Conservation (phyloP, 2,888 invertebrate species). For the Branchellion lobata region DNA sequence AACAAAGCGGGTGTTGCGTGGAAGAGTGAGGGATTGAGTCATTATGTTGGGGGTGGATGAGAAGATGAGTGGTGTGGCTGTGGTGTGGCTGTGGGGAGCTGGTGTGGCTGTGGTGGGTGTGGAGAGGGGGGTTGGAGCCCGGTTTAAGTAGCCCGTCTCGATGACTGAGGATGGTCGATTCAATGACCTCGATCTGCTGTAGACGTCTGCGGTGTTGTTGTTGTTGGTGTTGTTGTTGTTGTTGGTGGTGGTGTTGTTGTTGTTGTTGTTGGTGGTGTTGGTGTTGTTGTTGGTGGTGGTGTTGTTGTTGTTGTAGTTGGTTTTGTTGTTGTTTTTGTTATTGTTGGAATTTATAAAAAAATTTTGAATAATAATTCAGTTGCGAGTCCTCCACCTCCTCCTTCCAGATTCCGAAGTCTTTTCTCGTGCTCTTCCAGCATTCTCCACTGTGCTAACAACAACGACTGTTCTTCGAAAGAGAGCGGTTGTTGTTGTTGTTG, state of each 20-base stretch:
- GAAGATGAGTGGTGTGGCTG: no score
- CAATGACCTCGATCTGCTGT: neutral
- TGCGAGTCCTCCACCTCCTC: neutral
- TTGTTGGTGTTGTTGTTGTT: no score
- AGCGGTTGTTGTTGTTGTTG: constrained; percentile 15
- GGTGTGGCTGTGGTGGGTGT: neutral
- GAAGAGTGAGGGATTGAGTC: neutral
- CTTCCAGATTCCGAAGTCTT: constrained; percentile 23
- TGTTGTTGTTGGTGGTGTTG: no score
- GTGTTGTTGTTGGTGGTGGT: no score
- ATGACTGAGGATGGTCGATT: no score
- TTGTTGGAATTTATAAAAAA: no score
- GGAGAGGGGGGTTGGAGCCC: neutral
- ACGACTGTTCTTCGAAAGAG: neutral
- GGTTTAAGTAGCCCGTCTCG: neutral
- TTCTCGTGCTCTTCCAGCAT: constrained; percentile 36
- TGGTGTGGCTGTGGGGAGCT: no score
- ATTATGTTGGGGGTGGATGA: no score
- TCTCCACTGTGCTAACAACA: constrained; percentile 27
- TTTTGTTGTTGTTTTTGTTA: no score
- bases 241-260: no score
- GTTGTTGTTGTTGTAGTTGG: no score
- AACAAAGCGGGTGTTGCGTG: constrained; percentile 1
- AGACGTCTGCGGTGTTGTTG: neutral
- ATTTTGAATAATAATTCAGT: no score